Evolutionary conservation across 2,113 vertebrate species (phyloP).

Genomic region (Meles meles): DNA sequence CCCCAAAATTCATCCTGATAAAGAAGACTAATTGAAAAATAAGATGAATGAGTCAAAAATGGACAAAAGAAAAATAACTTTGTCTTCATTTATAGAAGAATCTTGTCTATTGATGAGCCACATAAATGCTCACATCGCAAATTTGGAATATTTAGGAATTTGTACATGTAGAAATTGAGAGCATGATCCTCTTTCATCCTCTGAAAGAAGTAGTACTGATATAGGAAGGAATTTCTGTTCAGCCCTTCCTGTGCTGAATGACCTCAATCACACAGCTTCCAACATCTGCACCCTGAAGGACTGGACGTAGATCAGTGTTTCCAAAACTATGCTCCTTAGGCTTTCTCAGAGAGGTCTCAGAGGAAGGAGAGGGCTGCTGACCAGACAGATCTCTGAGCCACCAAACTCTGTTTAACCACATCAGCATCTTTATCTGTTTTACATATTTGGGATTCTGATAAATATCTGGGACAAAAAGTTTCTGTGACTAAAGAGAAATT

Average conservation of each 20-base stretch:
- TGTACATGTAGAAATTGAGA: not conserved
- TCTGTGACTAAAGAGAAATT: not conserved
- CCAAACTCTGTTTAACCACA: not conserved
- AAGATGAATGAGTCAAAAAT: not conserved
- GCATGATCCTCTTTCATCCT: not conserved
- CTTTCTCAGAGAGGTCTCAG: not conserved
- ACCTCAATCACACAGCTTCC: not conserved
- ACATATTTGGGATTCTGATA: not conserved
- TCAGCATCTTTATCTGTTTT: not conserved
- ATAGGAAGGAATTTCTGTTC: not conserved
- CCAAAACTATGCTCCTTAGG: not conserved
- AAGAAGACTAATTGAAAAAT: constrained; percentile 30
- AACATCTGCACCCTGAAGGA: not conserved
- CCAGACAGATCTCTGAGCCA: not conserved
- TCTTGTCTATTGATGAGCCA: not conserved
- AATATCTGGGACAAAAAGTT: constrained; percentile 21
- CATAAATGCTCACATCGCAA: not conserved
- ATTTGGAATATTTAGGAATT: not conserved
- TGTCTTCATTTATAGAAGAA: not conserved
- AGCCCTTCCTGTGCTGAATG: not conserved
- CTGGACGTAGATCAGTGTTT: not conserved
- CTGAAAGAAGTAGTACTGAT: not conserved
- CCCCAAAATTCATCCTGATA: not conserved
- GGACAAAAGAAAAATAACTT: not conserved
- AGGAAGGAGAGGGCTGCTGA: not conserved